Evolutionary conservation across 2,113 vertebrate species (phyloP).

Genomic region (Chaetorhynchus papuensis): DNA sequence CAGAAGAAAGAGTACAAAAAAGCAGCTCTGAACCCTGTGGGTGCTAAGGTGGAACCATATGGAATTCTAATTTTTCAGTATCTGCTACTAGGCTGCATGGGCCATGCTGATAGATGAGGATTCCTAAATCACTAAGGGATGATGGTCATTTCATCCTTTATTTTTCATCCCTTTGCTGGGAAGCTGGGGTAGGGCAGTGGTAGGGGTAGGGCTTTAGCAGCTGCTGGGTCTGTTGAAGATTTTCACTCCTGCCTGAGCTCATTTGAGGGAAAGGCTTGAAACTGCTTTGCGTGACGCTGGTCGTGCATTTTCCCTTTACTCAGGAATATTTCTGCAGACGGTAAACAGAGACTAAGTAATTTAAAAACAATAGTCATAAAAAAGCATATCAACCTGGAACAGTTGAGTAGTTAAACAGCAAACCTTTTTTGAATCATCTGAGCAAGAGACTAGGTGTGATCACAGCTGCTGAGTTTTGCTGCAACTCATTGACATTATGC

Average conservation of each 20-base stretch:
- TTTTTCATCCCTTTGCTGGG: background rate
- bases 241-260: background rate
- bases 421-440: constrained; percentile 3
- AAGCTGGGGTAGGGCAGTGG: background rate
- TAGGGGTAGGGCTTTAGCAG: background rate
- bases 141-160: background rate
- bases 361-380: background rate
- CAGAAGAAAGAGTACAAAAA: background rate
- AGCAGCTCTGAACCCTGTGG: background rate
- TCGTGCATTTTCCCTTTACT: background rate
- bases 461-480: constrained; percentile 16
- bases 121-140: background rate
- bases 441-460: constrained; percentile 28
- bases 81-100: background rate
- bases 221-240: background rate
- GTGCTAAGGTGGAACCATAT: background rate
- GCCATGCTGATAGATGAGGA: background rate
- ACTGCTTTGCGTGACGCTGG: background rate
- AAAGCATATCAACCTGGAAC: background rate
- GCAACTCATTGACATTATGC: background rate
- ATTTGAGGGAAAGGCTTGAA: background rate
- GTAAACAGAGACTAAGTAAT: background rate
- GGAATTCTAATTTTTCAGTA: background rate
- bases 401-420: background rate
- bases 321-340: background rate